Conservation (phyloP, 1,140 invertebrate species). For the Monomorium pharaonis region DNA sequence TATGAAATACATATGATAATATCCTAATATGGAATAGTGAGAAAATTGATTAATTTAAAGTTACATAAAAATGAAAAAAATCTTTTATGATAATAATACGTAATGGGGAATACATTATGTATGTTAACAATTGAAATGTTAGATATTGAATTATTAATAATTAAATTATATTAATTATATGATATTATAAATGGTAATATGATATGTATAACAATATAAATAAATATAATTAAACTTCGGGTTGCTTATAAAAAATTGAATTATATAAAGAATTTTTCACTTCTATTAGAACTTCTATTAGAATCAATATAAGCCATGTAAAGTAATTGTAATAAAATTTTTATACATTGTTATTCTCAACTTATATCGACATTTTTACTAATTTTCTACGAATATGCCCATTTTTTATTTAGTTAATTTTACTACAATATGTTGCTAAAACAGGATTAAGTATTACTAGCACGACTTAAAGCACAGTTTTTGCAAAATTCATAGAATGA, state of each 20-base stretch:
- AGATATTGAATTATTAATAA: background rate
- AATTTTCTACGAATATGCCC: too few relatives aligned
- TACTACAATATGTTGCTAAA: too few relatives aligned
- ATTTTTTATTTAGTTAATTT: too few relatives aligned
- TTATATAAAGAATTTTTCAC: too few relatives aligned
- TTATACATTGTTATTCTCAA: too few relatives aligned
- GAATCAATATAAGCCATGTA: too few relatives aligned
- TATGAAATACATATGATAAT: background rate
- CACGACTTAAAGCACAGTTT: too few relatives aligned
- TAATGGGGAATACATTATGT: background rate
- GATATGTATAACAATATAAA: background rate
- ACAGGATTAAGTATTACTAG: too few relatives aligned
- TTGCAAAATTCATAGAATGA: too few relatives aligned
- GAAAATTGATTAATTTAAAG: slow-evolving; percentile 21
- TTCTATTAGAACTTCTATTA: too few relatives aligned
- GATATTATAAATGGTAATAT: background rate
- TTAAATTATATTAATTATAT: background rate
- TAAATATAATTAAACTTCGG: background rate
- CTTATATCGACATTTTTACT: too few relatives aligned
- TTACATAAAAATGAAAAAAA: background rate
- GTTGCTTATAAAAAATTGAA: background rate
- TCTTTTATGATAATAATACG: background rate
- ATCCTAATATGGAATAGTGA: background rate
- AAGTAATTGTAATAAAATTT: too few relatives aligned
- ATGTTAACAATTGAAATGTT: background rate